Base-by-base conservation (phyloP, 1,140 invertebrate species). In the Solenopsis fugax region DNA sequence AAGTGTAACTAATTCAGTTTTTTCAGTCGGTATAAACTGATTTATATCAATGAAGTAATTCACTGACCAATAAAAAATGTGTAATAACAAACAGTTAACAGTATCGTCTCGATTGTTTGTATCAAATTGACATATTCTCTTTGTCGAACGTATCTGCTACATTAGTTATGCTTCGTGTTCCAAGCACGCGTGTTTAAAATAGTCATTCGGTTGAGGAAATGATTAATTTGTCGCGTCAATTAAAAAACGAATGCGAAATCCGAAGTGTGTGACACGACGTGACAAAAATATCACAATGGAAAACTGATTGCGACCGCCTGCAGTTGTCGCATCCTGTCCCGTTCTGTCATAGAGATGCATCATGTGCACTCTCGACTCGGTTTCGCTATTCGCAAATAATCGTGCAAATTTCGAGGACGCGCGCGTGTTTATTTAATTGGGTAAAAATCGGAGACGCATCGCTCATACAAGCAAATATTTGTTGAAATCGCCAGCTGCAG, bases 211-310 rank as follows among this genome's bases (percentile, higher is more conserved):
- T 9, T 45, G 4, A 12, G 29, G 12, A 12, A 6, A 13, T 24
- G 56, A 73, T 82, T 82, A 82, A 82, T 60, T 84, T 73, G 16
- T 84, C 29, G 64, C 4, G 24, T 50, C 29, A 60, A 73, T 73
- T 75, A 62, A 75, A 50, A 37, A 60, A 21, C 41, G n/a, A 45
- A 48, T 24, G 29, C 41, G 21, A 73, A 58, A 60, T 60, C 9
- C 41, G 24, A 48, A 34, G 37, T n/a, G n/a, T n/a, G n/a, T 54
- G 54, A 50, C 18, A 16, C 18, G 18, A 21, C 24, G 4, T 73
- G 37, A 71, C 48, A 73, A 73, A 82, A 84, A 75, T 84, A 48
- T 18, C 29, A 56, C 65, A 56, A 71, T 71, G 18, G 56, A 37
- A 75, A 60, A 56, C 21, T 56, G 69, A 84, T 75, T 75, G 45